Evolutionary conservation across 2,113 vertebrate species (phyloP).

Genomic region (Cyphomyrus discorhynchus): DNA sequence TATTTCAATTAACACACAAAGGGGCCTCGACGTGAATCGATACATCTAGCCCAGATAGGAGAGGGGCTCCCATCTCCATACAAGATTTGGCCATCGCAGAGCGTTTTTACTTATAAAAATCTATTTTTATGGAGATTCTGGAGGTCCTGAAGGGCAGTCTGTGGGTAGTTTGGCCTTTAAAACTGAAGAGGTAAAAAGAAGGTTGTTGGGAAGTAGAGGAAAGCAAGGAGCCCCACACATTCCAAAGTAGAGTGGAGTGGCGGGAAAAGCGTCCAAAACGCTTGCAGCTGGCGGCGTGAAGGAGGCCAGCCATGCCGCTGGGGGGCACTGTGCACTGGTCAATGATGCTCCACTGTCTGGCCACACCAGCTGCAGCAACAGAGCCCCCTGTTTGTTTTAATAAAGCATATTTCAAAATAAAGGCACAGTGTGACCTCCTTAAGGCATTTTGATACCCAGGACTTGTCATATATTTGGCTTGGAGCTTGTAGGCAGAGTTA

Average conservation of each 20-base stretch:
- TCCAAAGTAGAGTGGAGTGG: constrained; percentile 56
- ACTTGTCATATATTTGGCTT: not conserved
- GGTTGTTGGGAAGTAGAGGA: not conserved
- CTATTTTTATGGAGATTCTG: not conserved
- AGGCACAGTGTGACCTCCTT: constrained; percentile 1
- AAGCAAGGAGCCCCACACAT: constrained; percentile 47
- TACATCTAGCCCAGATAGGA: constrained; percentile 51
- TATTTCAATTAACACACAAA: constrained; percentile 25
- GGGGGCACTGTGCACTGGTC: constrained; percentile 25
- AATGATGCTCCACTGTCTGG: constrained; percentile 34
- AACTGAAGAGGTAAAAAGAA: not conserved
- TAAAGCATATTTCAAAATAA: constrained; percentile 33
- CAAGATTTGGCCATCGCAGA: not conserved
- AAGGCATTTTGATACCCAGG: constrained; percentile 33
- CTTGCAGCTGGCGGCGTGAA: constrained; percentile 63
- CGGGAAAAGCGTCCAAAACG: constrained; percentile 64
- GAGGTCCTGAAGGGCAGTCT: constrained; percentile 22
- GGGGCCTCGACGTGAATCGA: constrained; percentile 38
- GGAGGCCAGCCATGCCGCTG: constrained; percentile 46
- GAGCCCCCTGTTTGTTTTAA: constrained; percentile 33
- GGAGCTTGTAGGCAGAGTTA: not conserved
- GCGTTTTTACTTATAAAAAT: constrained; percentile 21
- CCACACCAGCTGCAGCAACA: constrained; percentile 40
- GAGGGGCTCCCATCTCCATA: constrained; percentile 26
- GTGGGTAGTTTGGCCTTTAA: constrained; percentile 42